Percentiles rank a stretch among this genome's conserved stretches.
phyloP scores from a whole-genome alignment of 2,888 invertebrate species.

The Phytoseiulus persimilis region DNA sequence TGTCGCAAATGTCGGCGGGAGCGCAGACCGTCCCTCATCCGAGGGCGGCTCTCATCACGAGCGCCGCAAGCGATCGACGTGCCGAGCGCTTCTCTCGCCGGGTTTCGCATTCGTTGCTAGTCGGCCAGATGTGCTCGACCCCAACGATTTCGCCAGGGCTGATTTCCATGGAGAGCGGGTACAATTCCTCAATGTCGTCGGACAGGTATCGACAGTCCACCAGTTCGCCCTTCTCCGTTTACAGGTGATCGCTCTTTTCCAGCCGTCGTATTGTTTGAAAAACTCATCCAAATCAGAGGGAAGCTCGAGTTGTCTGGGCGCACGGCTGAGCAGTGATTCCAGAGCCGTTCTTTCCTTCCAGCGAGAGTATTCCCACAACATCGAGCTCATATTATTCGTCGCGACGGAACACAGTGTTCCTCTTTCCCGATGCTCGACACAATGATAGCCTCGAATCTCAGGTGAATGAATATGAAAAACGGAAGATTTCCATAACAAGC shows the following conservation, averaged over 20 bases:
- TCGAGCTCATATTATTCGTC: neutral
- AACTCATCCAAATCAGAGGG: too few species aligned
- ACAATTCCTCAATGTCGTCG: conserved; percentile 17
- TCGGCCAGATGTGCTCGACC: neutral
- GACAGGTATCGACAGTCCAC: conserved; percentile 7
- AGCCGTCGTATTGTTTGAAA: too few species aligned
- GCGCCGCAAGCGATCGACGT: neutral
- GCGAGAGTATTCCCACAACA: neutral
- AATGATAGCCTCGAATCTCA: neutral
- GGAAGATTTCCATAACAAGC: too few species aligned
- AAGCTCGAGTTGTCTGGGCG: too few species aligned
- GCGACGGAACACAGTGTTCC: neutral
- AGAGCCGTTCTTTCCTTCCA: neutral
- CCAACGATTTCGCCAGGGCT: conserved; percentile 15
- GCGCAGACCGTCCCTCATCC: neutral
- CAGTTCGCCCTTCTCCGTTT: neutral
- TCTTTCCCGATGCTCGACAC: neutral
- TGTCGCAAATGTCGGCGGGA: neutral
- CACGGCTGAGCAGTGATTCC: too few species aligned
- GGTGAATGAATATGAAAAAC: neutral
- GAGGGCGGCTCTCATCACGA: neutral
- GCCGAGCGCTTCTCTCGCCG: neutral
- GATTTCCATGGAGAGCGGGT: conserved; percentile 19
- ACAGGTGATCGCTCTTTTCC: neutral
- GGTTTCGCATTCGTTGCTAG: neutral